These are phyloP conservation scores for Melieria picta DNA, from an alignment of 2,888 invertebrate species.

Conservation along the genomic window DNA sequence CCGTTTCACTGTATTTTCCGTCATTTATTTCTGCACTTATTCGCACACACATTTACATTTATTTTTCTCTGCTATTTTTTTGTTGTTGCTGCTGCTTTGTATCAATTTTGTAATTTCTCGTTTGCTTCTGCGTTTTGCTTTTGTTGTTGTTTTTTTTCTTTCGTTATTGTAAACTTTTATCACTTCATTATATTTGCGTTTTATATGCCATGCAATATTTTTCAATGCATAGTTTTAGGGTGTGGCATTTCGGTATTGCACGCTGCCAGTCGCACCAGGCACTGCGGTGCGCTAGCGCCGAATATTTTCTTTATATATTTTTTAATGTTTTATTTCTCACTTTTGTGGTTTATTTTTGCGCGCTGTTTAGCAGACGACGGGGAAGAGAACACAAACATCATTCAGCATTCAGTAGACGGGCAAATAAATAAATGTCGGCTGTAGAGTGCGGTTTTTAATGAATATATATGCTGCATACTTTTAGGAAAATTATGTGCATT, in stretches of 20 bases:
- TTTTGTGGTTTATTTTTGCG: neutral
- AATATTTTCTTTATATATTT: neutral
- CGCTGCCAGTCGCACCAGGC: neutral
- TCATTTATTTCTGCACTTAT: neutral
- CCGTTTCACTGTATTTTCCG: neutral
- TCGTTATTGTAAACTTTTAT: neutral
- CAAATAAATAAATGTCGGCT: no score
- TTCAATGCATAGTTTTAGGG: constrained; percentile 2
- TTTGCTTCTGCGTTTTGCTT: neutral
- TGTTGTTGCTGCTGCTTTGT: neutral
- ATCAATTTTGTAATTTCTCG: neutral
- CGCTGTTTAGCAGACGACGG: no score
- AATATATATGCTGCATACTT: no score
- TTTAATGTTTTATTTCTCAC: neutral
- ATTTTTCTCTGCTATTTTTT: neutral
- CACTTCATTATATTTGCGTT: constrained; percentile 4
- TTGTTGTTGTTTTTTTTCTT: no score
- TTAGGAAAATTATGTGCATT: no score
- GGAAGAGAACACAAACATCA: no score
- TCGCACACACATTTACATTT: neutral
- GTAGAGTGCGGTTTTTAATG: no score
- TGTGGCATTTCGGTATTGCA: neutral
- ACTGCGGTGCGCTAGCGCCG: neutral
- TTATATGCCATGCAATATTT: neutral
- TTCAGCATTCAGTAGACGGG: no score